Base-by-base conservation (phyloP, 2,888 invertebrate genomes). In the Tachina lurida region DNA sequence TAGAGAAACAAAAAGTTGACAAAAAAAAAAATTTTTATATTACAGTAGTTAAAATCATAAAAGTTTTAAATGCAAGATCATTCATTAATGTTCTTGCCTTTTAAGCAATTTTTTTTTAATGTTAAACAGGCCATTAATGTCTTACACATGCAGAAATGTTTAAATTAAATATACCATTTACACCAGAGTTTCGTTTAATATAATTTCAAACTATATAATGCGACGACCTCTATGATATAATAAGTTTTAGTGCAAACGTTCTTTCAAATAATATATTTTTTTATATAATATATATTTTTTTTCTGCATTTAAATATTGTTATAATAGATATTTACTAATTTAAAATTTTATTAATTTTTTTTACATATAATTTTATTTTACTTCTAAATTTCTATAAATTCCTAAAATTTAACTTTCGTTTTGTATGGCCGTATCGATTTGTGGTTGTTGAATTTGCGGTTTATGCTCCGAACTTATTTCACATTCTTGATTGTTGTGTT, bases 401-500 rank as follows among this genome's bases (percentile, higher is more conserved):
- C 58, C 47, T 75, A 56, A 56, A 54, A 84, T 85, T 82, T 85
- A 85, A 78, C 67, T 78, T 65, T 86, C 82, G 71, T 75, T 76
- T 62, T 82, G 86, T 54, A 75, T 49, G 49, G 58, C 73, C 54
- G 70, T 83, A 63, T 83, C 79, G 15, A 83, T 75, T 67, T 86
- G 75, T 10, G 76, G 58, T n/a, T 84, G 83, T n/a, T 84, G 83
- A 31, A 84, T 60, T 84, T 83, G 86, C 19, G 22, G 54, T 22
- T 83, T 82, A 49, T 74, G 71, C 1, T 86, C 83, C 15, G 74
- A 75, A 47, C 70, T 71, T 63, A 83, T 73, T 76, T 86, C 86
- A 4, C 67, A 58, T 77, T 79, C 86, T 83, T 78, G 86, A 87
- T 84, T 84, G 81, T 52, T 67, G 74, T 22, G 78, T 17, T 74